A percentile compares a stretch with the other conserved stretches of the same genome.
phyloP scores from a whole-genome alignment of 2,113 vertebrate species.

The Bujurquina vittata region DNA sequence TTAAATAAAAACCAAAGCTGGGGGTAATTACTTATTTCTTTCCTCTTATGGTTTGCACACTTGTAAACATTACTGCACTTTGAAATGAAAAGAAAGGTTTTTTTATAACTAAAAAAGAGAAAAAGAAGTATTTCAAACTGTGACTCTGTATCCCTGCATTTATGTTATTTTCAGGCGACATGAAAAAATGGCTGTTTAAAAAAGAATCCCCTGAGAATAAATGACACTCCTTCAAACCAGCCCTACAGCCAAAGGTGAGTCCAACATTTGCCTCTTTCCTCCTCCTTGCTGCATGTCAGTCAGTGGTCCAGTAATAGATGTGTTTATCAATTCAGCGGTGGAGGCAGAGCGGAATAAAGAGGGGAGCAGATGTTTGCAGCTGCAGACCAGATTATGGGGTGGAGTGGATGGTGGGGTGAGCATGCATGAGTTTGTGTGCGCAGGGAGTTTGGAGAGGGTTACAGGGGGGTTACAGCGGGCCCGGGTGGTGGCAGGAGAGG shows the following conservation, averaged over 20 bases:
- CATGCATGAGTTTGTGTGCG: conserved; percentile 67
- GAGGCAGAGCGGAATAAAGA: conserved; percentile 67
- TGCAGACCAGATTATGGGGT: conserved; percentile 84
- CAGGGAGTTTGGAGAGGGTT: conserved; percentile 74
- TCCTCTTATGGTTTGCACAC: neutral
- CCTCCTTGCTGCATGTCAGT: conserved; percentile 62
- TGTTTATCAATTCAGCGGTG: conserved; percentile 79
- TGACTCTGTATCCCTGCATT: too few relatives aligned
- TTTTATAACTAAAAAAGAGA: neutral
- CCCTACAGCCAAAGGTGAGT: conserved; percentile 46
- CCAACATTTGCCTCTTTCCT: conserved; percentile 55
- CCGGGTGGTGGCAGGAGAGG: conserved; percentile 70
- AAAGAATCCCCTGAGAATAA: conserved; percentile 12
- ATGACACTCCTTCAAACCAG: neutral
- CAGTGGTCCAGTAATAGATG: conserved; percentile 75
- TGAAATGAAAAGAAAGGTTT: neutral
- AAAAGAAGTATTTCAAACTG: too few relatives aligned
- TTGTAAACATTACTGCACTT: neutral
- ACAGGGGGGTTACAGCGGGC: conserved; percentile 74
- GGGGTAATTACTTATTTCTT: accelerated
- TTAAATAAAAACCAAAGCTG: neutral
- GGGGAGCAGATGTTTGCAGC: conserved; percentile 82
- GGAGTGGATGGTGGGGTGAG: conserved; percentile 77
- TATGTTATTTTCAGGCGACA: too few relatives aligned
- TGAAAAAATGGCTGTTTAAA: neutral